A percentile compares a stretch with the other conserved stretches of the same genome.
Evolutionary conservation across 64 coral and sea anemone genomes (phyloP).

Genomic region (Porites australiensis): DNA sequence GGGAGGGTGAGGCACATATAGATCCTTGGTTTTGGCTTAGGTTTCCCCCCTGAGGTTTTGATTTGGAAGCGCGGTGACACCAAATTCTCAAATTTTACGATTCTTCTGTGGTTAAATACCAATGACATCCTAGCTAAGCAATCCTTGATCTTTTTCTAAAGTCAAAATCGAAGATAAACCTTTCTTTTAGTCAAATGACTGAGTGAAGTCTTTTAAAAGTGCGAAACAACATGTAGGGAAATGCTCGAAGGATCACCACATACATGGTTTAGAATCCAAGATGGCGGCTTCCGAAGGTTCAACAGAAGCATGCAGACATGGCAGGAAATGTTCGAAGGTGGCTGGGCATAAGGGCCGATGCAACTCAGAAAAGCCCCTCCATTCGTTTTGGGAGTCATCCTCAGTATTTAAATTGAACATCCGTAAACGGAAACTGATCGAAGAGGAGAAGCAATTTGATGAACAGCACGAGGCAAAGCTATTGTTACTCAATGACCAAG

Average conservation of each 20-base stretch:
- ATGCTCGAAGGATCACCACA: background rate
- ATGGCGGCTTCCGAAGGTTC: slow-evolving; percentile 12
- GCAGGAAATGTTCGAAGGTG: slow-evolving; percentile 37
- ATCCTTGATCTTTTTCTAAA: background rate
- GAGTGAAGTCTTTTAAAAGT: background rate
- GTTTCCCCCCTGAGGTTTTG: slow-evolving; percentile 4
- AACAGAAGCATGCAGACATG: slow-evolving; percentile 20
- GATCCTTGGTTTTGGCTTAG: slow-evolving; percentile 11
- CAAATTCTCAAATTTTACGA: background rate
- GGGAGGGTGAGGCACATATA: background rate
- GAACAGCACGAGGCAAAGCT: slow-evolving; percentile 1
- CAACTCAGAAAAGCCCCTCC: slow-evolving; percentile 16
- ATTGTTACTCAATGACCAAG: background rate
- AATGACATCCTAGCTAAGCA: background rate
- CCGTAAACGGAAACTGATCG: slow-evolving; percentile 20
- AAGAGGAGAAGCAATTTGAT: background rate
- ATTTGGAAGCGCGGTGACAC: background rate
- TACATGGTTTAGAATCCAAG: slow-evolving; percentile 41
- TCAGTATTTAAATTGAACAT: slow-evolving; percentile 9
- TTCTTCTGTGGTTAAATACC: background rate
- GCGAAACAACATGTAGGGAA: background rate
- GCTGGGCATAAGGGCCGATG: slow-evolving; percentile 52
- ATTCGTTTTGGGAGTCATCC: slow-evolving; percentile 43
- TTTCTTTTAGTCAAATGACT: background rate
- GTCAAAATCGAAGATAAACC: background rate